Evolutionary conservation across 2,888 invertebrate genomes (phyloP).

Genomic region (Salticus scenicus): DNA sequence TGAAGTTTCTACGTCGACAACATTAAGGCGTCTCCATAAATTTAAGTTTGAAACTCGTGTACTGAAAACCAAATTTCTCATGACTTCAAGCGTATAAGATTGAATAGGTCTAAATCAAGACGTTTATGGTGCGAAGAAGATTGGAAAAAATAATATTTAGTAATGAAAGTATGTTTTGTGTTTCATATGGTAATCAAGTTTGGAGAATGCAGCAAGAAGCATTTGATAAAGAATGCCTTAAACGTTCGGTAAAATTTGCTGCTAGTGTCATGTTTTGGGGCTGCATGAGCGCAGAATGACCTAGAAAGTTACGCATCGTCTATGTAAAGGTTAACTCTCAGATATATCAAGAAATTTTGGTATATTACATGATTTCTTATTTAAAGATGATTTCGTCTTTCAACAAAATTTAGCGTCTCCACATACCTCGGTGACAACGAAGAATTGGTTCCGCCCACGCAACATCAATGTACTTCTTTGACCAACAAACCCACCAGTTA

Average conservation of each 20-base stretch:
- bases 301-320: conserved; percentile 8
- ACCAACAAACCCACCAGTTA: background rate
- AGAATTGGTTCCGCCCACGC: background rate
- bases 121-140: background rate
- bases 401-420: background rate
- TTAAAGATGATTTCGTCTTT: background rate
- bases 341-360: conserved; percentile 3
- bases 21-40: conserved; percentile 2
- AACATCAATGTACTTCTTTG: background rate
- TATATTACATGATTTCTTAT: background rate
- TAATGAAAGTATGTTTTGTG: background rate
- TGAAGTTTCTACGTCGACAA: background rate
- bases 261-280: background rate
- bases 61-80: background rate
- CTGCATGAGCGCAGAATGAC: conserved; percentile 4
- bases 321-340: conserved; percentile 3
- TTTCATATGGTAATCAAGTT: background rate
- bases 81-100: background rate
- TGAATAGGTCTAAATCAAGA: conserved; percentile 18
- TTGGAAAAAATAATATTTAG: conserved; percentile 6
- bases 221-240: conserved; percentile 14
- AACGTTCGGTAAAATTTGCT: background rate
- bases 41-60: conserved; percentile 3
- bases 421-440: conserved; percentile 2
- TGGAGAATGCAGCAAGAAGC: no score